Conservation (phyloP, 2,797 vertebrate genomes). For the Sebastes taczanowskii region DNA sequence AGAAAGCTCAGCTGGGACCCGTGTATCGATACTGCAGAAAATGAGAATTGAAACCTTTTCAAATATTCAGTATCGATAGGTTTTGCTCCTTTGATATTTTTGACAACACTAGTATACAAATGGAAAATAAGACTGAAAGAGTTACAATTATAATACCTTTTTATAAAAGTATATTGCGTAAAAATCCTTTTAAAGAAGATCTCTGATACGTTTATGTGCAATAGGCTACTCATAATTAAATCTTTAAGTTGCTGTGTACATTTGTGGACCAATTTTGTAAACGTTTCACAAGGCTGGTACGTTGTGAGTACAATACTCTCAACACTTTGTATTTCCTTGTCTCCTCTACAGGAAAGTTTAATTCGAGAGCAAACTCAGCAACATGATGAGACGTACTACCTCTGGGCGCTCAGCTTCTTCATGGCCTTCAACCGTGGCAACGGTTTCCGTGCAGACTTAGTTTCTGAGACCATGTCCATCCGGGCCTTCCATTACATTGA, state of each 20-base stretch:
- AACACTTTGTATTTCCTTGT: not conserved
- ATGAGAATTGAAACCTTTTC: too few species aligned
- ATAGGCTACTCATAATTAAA: not conserved
- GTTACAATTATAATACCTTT: not conserved
- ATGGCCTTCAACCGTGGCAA: conserved; percentile 96
- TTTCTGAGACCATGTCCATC: conserved; percentile 93
- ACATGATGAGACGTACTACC: conserved; percentile 96
- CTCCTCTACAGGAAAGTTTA: conserved; percentile 86
- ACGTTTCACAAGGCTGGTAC: not conserved
- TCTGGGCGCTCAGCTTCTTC: conserved; percentile 96
- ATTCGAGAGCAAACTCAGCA: conserved; percentile 91
- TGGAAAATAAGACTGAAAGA: not conserved
- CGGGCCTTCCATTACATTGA: conserved; percentile 95
- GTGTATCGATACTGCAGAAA: too few species aligned
- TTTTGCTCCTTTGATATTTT: too few species aligned
- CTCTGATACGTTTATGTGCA: not conserved
- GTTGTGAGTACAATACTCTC: not conserved
- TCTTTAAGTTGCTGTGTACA: not conserved
- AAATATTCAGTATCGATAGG: too few species aligned
- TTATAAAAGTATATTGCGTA: not conserved
- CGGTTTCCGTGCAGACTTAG: conserved; percentile 89
- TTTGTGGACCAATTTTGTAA: not conserved
- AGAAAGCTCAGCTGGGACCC: too few species aligned
- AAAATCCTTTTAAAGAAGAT: not conserved
- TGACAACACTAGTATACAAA: not conserved